Evolutionary conservation across 2,888 invertebrate genomes (phyloP).

Genomic region (Urechis unicinctus): DNA sequence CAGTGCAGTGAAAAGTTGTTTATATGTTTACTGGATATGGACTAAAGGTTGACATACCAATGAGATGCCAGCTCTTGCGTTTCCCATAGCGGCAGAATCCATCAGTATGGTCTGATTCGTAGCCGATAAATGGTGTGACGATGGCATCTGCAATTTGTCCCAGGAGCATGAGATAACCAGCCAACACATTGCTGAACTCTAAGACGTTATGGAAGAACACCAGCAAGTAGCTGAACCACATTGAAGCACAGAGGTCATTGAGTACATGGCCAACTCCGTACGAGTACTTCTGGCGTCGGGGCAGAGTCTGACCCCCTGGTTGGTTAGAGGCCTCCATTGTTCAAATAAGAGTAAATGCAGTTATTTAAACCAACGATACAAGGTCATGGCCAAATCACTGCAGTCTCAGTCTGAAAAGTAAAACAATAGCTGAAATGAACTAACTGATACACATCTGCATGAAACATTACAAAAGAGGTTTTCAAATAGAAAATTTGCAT

Average conservation of each 20-base stretch:
- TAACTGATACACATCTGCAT: no score
- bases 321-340: no score
- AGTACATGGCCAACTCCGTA: constrained; percentile 75
- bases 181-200: constrained; percentile 32
- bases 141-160: constrained; percentile 77
- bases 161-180: constrained; percentile 59
- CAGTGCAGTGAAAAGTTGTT: no score
- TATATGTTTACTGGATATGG: no score
- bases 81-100: constrained; percentile 63
- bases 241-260: constrained; percentile 85
- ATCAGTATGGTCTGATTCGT: constrained; percentile 71
- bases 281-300: constrained; percentile 7
- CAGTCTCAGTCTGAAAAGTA: no score
- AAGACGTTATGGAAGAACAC: constrained; percentile 63
- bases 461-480: no score
- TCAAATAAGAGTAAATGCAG: no score
- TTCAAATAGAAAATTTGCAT: no score
- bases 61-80: constrained; percentile 82
- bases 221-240: constrained; percentile 89
- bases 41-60: constrained; percentile 57
- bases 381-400: no score
- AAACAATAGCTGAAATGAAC: no score
- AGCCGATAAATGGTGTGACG: constrained; percentile 80
- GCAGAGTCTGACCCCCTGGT: no score
- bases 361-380: no score